Percentiles rank a stretch among this genome's conserved stretches.
These are phyloP conservation scores for Ganaspis sp. DNA, from an alignment of 1,140 invertebrate genomes.

Conservation along the genomic window DNA sequence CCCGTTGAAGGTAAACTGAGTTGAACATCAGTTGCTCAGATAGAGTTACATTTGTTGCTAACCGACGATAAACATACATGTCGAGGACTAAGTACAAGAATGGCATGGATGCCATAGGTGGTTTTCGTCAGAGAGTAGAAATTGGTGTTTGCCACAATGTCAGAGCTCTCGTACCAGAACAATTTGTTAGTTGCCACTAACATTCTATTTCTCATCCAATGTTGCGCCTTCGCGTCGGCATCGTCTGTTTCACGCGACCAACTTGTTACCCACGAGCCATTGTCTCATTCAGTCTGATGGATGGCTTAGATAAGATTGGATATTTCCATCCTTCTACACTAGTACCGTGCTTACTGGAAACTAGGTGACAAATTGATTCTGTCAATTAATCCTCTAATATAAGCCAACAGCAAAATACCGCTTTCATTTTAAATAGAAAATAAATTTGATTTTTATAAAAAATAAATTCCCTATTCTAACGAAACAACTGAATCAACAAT, in stretches of 20 bases:
- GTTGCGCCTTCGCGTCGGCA: conserved; percentile 43
- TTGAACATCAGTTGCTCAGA: conserved; percentile 8
- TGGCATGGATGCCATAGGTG: neutral
- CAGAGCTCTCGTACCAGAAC: conserved; percentile 33
- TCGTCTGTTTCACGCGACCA: conserved; percentile 49
- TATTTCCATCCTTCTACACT: neutral
- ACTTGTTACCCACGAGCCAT: conserved; percentile 47
- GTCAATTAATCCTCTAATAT: neutral
- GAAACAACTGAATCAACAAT: too few relatives aligned
- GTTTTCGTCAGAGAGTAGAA: neutral
- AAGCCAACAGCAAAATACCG: too few relatives aligned
- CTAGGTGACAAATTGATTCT: neutral
- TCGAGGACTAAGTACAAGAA: neutral
- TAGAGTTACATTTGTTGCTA: conserved; percentile 15
- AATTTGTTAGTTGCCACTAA: conserved; percentile 54
- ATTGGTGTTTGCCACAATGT: conserved; percentile 38
- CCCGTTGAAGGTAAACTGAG: neutral
- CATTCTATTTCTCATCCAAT: conserved; percentile 45
- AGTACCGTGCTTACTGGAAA: neutral
- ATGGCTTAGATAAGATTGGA: conserved; percentile 52
- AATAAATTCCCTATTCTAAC: too few relatives aligned
- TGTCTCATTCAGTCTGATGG: conserved; percentile 52
- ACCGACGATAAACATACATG: neutral
- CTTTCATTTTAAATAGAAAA: too few relatives aligned
- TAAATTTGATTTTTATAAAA: too few relatives aligned